Conservation (phyloP, 1,140 invertebrate species). For the Euwallacea similis region DNA sequence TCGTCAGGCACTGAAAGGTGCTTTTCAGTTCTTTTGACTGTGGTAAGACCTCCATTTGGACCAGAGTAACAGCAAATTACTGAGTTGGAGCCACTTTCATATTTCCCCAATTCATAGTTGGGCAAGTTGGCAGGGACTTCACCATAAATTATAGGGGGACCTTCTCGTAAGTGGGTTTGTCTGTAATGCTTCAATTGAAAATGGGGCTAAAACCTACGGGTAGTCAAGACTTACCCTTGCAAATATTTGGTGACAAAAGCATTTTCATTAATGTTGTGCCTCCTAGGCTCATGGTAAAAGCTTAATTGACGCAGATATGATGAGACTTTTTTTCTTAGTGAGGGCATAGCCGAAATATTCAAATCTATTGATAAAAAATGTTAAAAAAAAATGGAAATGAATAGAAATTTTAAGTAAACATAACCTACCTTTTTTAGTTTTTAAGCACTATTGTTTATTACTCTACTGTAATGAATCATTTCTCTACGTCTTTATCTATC, state of each 20-base stretch:
- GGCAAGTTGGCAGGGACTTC: conserved; percentile 68
- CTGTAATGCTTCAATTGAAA: conserved; percentile 28
- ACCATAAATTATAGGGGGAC: conserved; percentile 66
- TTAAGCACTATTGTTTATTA: no score
- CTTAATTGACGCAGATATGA: conserved; percentile 75
- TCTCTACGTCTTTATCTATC: no score
- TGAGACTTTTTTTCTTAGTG: conserved; percentile 71
- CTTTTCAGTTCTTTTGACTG: conserved; percentile 68
- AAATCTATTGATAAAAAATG: no score
- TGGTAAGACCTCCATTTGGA: conserved; percentile 74
- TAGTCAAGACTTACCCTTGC: conserved; percentile 62
- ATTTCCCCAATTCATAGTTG: conserved; percentile 58
- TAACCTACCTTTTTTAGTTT: no score
- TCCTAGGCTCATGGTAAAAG: conserved; percentile 64
- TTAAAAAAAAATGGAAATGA: no score
- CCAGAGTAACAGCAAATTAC: conserved; percentile 73
- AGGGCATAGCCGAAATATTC: conserved; percentile 60
- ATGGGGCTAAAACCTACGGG: not conserved
- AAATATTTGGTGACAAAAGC: conserved; percentile 75
- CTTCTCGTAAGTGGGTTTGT: conserved; percentile 53
- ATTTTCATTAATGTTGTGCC: conserved; percentile 60
- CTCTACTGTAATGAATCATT: no score
- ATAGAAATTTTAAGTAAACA: no score
- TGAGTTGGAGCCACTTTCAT: conserved; percentile 57
- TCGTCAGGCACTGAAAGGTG: conserved; percentile 67